Base-by-base conservation (phyloP, 2,797 vertebrate genomes). In the Neosalanx taihuensis region DNA sequence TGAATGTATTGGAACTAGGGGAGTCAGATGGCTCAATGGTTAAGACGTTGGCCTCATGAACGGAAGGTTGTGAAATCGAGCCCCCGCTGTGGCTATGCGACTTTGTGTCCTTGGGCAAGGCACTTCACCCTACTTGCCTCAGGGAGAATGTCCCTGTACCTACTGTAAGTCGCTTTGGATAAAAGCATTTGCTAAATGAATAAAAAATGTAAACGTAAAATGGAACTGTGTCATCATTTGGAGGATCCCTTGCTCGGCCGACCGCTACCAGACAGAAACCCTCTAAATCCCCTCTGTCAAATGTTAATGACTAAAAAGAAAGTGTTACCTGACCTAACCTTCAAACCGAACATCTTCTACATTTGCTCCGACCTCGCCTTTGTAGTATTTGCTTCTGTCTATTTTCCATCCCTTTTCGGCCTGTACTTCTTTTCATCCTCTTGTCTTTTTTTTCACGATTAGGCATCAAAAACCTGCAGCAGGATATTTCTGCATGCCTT, bases 1-100 rank as follows among this genome's bases (percentile, higher is more conserved):
- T 90, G 83, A 90, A 86, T 86, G 41, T 88, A 87, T 88, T 85
- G 84, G 77, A 69, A n/a, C n/a, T n/a, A n/a, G n/a, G n/a, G n/a
- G n/a, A n/a, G n/a, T n/a, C n/a, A n/a, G n/a, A n/a, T n/a, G n/a
- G n/a, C n/a, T n/a, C n/a, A n/a, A n/a, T n/a, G n/a, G n/a, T n/a
- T n/a, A n/a, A n/a, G n/a, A n/a, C n/a, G n/a, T n/a, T n/a, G n/a
- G n/a, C n/a, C n/a, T n/a, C n/a, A n/a, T n/a, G n/a, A n/a, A n/a
- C n/a, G n/a, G n/a, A n/a, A n/a, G n/a, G n/a, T n/a, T n/a, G n/a
- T n/a, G n/a, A n/a, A n/a, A n/a, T n/a, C n/a, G n/a, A n/a, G n/a
- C n/a, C n/a, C n/a, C n/a, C n/a, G n/a, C n/a, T n/a, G n/a, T n/a
- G n/a, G n/a, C n/a, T n/a, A n/a, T n/a, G n/a, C n/a, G n/a, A n/a